Base-by-base conservation (phyloP, 2,797 vertebrate genomes). In the Podarcis lilfordi region DNA sequence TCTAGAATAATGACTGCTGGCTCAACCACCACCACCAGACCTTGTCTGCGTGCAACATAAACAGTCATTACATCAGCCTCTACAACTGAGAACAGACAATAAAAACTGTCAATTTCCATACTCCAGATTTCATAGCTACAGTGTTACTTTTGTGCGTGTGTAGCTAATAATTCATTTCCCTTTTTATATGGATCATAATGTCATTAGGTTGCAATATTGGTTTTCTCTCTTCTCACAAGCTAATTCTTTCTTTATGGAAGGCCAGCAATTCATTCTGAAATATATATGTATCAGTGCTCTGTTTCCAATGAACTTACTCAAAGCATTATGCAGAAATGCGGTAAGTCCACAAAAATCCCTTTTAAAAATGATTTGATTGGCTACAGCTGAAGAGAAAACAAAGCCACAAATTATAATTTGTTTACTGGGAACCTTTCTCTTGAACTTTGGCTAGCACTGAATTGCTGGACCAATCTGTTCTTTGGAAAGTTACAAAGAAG, bases 131-230 rank as follows among this genome's bases (percentile, higher is more conserved):
- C 82, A 92, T 95, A 94, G 92, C 95, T 95, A 91, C 86, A 92
- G 85, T 91, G 79, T 92, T 92, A 91, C 92, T 92, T 93, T 93
- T 89, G 91, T 95, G 88, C 90, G 90, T 80, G 55, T 82, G 94
- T 96, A 95, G 93, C 90, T 91, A 95, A 94, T 94, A 88, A 94
- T 94, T 95, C 93, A 93, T 93, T 95, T 93, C 90, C 92, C 95
- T 90, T 92, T 59, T 94, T 92, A 90, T 92, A 89, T 88, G 93
- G 94, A 95, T 94, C 95, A 93, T 91, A 93, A 92, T 90, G 89
- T 89, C 91, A 94, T 95, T 95, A 93, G 88, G 82, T 61, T 94
- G 89, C 89, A 90, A 85, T 94, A 92, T 0, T 5, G 94, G 90
- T 86, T 92, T 93, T 93, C 45, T 80, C 78, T 83, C 90, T 4